Evolutionary conservation across 2,113 vertebrate genomes (phyloP).

Genomic region (Peromyscus californicus): DNA sequence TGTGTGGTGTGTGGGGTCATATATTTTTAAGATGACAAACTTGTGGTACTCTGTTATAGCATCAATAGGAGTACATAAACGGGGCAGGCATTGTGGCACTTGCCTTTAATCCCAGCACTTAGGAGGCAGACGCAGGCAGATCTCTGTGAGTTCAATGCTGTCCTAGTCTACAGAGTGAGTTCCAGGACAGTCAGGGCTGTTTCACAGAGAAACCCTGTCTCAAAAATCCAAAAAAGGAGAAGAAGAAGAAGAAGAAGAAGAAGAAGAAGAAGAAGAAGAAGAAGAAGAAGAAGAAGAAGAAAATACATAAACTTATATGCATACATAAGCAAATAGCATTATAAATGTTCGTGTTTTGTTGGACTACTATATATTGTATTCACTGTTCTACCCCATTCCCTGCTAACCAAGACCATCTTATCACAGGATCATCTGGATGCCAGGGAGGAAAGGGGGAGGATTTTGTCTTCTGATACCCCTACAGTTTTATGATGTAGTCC

Average conservation of each 20-base stretch:
- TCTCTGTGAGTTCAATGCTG: no score
- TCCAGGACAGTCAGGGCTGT: no score
- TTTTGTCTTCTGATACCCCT: neutral
- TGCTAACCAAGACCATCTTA: neutral
- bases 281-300: neutral
- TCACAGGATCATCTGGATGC: neutral
- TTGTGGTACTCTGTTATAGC: neutral
- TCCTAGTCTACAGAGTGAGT: no score
- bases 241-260: no score
- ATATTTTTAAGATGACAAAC: neutral
- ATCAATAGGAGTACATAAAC: neutral
- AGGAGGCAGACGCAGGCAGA: no score
- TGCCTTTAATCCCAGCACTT: no score
- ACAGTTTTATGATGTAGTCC: neutral
- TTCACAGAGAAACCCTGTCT: no score
- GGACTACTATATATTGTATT: neutral
- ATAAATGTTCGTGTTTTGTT: neutral
- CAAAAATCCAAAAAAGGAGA: no score
- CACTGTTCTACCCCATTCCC: neutral
- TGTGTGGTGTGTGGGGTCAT: neutral
- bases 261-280: no score
- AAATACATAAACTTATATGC: neutral
- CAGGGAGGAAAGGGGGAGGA: neutral
- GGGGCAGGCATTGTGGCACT: neutral
- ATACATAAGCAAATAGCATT: neutral